phyloP scores from a whole-genome alignment of 2,888 invertebrate species.

The Eugnorisma glareosa region DNA sequence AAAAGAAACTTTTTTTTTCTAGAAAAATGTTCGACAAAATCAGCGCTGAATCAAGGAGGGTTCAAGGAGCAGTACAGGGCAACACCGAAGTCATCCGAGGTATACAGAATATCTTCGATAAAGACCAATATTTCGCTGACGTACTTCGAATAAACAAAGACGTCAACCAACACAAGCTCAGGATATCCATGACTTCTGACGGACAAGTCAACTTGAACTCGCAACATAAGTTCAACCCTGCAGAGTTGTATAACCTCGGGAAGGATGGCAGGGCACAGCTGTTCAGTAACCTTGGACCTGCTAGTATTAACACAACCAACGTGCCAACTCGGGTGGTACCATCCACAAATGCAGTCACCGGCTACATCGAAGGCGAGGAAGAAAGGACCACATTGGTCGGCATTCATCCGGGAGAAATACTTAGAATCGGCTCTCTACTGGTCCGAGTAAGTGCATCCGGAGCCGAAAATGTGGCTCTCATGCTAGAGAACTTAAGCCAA shows the following conservation, averaged over 20 bases:
- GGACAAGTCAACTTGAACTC: constrained; percentile 86
- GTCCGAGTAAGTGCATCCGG: constrained; percentile 82
- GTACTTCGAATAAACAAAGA: constrained; percentile 89
- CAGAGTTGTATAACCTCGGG: constrained; percentile 80
- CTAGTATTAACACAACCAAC: constrained; percentile 74
- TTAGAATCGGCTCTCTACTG: constrained; percentile 81
- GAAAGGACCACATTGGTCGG: constrained; percentile 76
- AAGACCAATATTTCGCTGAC: constrained; percentile 90
- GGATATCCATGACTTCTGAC: constrained; percentile 87
- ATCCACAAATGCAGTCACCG: constrained; percentile 70
- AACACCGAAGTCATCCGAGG: constrained; percentile 90
- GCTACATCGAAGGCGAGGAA: constrained; percentile 76
- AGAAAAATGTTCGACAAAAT: constrained; percentile 91
- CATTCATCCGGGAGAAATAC: constrained; percentile 84
- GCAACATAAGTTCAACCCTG: constrained; percentile 84
- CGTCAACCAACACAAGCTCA: constrained; percentile 87
- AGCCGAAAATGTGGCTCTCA: constrained; percentile 79
- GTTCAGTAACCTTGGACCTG: constrained; percentile 81
- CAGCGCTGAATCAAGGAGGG: constrained; percentile 88
- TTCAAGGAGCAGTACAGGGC: constrained; percentile 86
- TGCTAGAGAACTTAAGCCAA: constrained; percentile 83
- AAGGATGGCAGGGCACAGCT: constrained; percentile 79
- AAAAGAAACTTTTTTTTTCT: constrained; percentile 48
- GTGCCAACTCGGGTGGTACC: constrained; percentile 78
- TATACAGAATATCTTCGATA: constrained; percentile 88